These are phyloP conservation scores for Actinemys pallida DNA, from an alignment of 2,113 vertebrate species.

Conservation along the genomic window DNA sequence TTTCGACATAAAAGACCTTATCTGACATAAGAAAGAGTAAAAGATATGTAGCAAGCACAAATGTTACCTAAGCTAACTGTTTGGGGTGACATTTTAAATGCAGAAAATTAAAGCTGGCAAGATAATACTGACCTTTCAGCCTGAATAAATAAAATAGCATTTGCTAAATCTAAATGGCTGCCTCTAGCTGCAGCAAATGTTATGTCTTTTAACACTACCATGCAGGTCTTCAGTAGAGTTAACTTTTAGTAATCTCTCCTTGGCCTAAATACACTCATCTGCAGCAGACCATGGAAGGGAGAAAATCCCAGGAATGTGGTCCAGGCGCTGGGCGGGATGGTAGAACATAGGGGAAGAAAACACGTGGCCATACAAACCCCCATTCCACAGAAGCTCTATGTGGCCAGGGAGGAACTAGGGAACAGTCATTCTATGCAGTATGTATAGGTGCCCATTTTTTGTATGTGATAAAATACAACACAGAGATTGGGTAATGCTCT, in stretches of 20 bases:
- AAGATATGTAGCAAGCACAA: slow-evolving; percentile 70
- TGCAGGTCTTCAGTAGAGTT: not conserved
- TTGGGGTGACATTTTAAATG: slow-evolving; percentile 76
- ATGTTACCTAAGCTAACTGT: slow-evolving; percentile 66
- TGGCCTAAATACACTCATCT: slow-evolving; percentile 14
- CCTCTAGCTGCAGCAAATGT: slow-evolving; percentile 54
- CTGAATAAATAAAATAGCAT: slow-evolving; percentile 73
- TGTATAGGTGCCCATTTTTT: accelerated
- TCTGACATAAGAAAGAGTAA: slow-evolving; percentile 58
- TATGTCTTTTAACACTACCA: slow-evolving; percentile 42
- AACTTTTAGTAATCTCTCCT: not conserved
- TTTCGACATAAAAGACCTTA: slow-evolving; percentile 71
- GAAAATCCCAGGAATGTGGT: not conserved
- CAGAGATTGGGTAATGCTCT: not conserved
- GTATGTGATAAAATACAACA: not conserved
- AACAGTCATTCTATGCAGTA: not conserved
- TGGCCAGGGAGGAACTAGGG: not conserved
- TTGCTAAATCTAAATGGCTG: slow-evolving; percentile 63
- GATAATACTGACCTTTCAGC: slow-evolving; percentile 78
- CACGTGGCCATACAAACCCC: not conserved
- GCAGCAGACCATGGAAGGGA: not conserved
- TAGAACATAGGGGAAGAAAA: not conserved
- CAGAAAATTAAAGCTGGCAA: slow-evolving; percentile 64
- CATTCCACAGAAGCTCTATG: accelerated
- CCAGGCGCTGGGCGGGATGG: not conserved